Evolutionary conservation across 1,140 invertebrate species (phyloP).

Genomic region (Drosophila auraria): DNA sequence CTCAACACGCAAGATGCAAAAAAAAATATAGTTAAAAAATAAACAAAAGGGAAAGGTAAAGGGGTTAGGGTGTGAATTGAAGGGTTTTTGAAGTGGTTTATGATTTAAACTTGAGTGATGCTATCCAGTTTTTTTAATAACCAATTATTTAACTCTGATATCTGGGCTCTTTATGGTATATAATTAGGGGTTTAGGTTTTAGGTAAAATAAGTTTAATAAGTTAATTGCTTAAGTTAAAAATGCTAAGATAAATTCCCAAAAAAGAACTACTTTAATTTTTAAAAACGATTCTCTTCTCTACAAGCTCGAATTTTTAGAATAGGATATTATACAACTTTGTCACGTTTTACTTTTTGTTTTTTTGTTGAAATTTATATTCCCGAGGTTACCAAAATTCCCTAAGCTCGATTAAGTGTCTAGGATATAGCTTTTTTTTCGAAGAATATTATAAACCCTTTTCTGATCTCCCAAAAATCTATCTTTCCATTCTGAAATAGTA

Average conservation of each 20-base stretch:
- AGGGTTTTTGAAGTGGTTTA: background rate
- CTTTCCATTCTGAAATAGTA: background rate
- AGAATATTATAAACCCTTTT: slow-evolving; percentile 9
- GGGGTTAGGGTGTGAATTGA: slow-evolving; percentile 15
- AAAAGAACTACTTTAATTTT: background rate
- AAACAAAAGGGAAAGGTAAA: background rate
- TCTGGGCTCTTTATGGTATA: background rate
- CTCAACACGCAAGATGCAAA: slow-evolving; percentile 23
- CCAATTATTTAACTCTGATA: slow-evolving; percentile 1
- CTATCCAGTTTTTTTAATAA: background rate
- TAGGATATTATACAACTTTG: too few relatives aligned
- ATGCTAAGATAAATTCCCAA: too few relatives aligned
- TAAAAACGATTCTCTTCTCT: background rate
- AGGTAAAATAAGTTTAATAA: background rate
- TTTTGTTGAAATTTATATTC: background rate
- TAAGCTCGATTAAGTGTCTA: background rate
- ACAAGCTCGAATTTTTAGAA: background rate
- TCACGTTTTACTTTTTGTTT: background rate
- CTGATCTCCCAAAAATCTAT: background rate
- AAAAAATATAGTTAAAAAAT: slow-evolving; percentile 6
- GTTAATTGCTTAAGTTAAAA: background rate
- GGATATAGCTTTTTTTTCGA: background rate
- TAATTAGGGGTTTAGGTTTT: background rate
- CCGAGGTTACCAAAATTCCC: background rate
- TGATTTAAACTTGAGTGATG: background rate